phyloP scores from a whole-genome alignment of 2,888 invertebrate genomes.

The Poecilobothrus nobilitatus region DNA sequence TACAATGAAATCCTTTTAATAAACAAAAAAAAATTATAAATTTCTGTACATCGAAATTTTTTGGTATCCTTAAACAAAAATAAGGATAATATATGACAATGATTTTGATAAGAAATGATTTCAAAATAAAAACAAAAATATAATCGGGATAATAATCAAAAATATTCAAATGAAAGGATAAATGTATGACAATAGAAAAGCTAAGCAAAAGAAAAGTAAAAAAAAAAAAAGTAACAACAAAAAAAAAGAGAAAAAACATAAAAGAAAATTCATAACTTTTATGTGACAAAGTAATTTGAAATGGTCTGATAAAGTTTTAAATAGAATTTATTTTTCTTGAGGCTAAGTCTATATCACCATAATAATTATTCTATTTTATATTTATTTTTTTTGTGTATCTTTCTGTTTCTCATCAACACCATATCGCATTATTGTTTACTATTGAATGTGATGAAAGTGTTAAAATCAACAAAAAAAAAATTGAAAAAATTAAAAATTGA shows the following conservation, averaged over 20 bases:
- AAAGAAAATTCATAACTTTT: not conserved
- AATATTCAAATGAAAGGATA: not conserved
- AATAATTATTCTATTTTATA: too few relatives aligned
- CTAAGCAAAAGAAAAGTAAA: too few relatives aligned
- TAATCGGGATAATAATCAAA: not conserved
- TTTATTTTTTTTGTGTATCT: too few relatives aligned
- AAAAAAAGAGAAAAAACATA: not conserved
- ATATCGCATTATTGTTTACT: too few relatives aligned
- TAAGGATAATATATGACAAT: not conserved
- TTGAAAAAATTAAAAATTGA: not conserved
- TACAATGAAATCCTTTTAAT: too few relatives aligned
- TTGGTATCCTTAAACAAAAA: not conserved
- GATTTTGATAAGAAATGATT: slow-evolving; percentile 1
- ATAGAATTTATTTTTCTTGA: not conserved
- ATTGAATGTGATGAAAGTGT: not conserved
- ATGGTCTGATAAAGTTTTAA: not conserved
- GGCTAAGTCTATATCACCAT: not conserved
- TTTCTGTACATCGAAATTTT: too few relatives aligned
- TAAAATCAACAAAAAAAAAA: not conserved
- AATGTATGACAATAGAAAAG: not conserved
- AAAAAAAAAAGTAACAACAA: not conserved
- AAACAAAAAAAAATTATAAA: too few relatives aligned
- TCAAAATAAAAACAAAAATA: not conserved
- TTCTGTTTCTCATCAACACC: too few relatives aligned
- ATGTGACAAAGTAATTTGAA: not conserved